phyloP scores from a whole-genome alignment of 2,888 invertebrate genomes.

The Dryobota labecula region DNA sequence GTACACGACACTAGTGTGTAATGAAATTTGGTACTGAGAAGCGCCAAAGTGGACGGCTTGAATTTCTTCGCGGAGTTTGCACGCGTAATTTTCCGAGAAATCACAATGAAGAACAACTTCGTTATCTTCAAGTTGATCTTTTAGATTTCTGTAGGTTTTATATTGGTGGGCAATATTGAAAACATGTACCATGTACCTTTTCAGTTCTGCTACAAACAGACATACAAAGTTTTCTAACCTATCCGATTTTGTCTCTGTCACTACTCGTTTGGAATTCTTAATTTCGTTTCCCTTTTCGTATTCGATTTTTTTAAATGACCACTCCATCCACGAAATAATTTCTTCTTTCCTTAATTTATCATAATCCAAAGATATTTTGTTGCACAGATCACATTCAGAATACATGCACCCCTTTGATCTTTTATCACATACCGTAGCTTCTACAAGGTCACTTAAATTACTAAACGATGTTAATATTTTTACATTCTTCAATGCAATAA shows the following conservation, averaged over 20 bases:
- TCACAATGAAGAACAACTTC: not conserved
- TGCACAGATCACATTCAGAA: not conserved
- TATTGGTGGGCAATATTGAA: not conserved
- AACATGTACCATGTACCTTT: not conserved
- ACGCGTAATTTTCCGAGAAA: not conserved
- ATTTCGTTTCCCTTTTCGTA: not conserved
- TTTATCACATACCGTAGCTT: not conserved
- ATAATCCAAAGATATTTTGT: not conserved
- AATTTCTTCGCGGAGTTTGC: not conserved
- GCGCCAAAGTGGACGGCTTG: not conserved
- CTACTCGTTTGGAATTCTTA: not conserved
- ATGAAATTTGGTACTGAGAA: not conserved
- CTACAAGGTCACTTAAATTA: too few species aligned
- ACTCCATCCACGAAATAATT: not conserved
- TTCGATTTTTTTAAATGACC: not conserved
- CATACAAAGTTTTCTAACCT: too few species aligned
- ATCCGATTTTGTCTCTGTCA: too few species aligned
- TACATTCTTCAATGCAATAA: too few species aligned
- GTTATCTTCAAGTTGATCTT: not conserved
- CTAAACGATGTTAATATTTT: too few species aligned
- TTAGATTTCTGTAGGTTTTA: not conserved
- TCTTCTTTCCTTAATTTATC: not conserved
- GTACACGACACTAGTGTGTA: too few species aligned
- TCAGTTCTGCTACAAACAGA: not conserved
- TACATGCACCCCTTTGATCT: conserved; percentile 2